phyloP scores from a whole-genome alignment of 2,888 invertebrate species.

The Mantis religiosa region DNA sequence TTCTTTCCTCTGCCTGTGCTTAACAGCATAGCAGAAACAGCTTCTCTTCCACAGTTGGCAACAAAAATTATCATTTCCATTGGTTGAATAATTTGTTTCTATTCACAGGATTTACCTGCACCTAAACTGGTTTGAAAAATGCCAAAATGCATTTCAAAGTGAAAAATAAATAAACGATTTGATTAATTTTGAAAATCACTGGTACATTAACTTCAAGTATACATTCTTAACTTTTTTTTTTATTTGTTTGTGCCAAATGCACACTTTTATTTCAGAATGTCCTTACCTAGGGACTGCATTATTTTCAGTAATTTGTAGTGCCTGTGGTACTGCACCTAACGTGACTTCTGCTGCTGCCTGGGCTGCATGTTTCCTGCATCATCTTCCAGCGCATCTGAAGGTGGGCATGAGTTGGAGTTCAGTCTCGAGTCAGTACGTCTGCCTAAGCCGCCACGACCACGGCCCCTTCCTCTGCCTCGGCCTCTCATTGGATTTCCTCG shows the following conservation, averaged over 20 bases:
- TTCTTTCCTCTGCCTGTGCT: background rate
- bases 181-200: background rate
- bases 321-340: background rate
- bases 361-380: background rate
- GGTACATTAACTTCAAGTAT: background rate
- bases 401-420: conserved; percentile 41
- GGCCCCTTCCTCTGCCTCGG: conserved; percentile 38
- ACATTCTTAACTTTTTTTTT: background rate
- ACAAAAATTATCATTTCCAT: background rate
- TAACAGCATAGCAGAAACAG: background rate
- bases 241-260: background rate
- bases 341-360: background rate
- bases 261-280: background rate
- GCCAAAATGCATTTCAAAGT: background rate
- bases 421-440: conserved; percentile 42
- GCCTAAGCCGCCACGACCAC: conserved; percentile 43
- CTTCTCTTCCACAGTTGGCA: background rate
- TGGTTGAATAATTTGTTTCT: background rate
- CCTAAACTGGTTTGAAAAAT: background rate
- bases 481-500: conserved; percentile 43
- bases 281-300: background rate
- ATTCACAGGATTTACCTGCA: background rate
- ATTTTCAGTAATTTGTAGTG: background rate
- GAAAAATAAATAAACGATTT: background rate
- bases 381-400: conserved; percentile 33